Conservation (phyloP, 2,888 invertebrate genomes). For the Plagiodera versicolora region DNA sequence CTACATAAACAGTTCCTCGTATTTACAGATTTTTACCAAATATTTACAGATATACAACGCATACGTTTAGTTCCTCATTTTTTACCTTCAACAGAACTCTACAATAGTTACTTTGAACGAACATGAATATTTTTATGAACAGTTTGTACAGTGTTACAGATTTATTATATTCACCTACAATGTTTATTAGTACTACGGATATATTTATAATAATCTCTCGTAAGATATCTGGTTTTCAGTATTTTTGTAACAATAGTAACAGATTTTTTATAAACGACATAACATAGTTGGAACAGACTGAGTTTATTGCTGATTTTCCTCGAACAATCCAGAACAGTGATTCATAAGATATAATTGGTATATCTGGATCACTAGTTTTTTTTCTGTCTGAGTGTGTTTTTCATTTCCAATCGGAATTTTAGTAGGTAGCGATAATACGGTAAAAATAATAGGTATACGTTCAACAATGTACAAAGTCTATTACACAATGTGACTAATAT, state of each 20-base stretch:
- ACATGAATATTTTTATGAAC: slow-evolving; percentile 49
- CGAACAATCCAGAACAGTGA: too few relatives aligned
- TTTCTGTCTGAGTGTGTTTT: slow-evolving; percentile 31
- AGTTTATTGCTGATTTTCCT: slow-evolving; percentile 37
- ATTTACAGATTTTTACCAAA: slow-evolving; percentile 57
- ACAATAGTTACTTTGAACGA: too few relatives aligned
- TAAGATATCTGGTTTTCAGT: slow-evolving; percentile 39
- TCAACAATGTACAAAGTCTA: slow-evolving; percentile 53
- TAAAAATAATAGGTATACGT: slow-evolving; percentile 54
- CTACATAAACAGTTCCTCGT: slow-evolving; percentile 54
- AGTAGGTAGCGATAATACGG: slow-evolving; percentile 40
- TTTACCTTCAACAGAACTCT: slow-evolving; percentile 11
- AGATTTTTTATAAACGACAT: slow-evolving; percentile 36
- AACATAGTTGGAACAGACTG: slow-evolving; percentile 47
- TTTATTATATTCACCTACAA: slow-evolving; percentile 45
- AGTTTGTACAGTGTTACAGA: slow-evolving; percentile 54
- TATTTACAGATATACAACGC: slow-evolving; percentile 51
- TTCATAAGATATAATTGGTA: too few relatives aligned
- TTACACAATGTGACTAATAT: slow-evolving; percentile 40
- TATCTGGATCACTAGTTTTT: too few relatives aligned
- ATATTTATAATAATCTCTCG: slow-evolving; percentile 41
- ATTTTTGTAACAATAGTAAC: slow-evolving; percentile 42
- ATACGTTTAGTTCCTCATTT: slow-evolving; percentile 42
- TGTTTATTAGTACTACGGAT: slow-evolving; percentile 43
- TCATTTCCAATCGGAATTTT: not conserved